Evolutionary conservation across 2,888 invertebrate species (phyloP), one percentile per base, ranked within the genome.

Genomic region (Ennomos fuscantarius): DNA sequence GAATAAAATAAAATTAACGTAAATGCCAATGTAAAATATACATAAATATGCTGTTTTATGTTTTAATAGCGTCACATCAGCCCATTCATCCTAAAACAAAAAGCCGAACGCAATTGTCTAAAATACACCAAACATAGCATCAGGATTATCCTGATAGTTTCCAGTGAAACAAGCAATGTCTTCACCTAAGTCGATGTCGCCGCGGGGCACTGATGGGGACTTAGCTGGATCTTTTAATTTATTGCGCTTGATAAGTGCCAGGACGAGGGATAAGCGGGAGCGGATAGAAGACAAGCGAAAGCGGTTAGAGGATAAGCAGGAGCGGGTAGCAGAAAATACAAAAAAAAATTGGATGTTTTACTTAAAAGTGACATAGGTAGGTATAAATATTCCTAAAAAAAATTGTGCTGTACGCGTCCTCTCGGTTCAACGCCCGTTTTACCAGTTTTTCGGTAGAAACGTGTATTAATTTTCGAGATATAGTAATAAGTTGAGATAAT

Each of bases 171-270:
- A 82, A 77, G 76, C 80, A 78, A 83, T 84, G 84, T 87, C 84
- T 84, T 84, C 77, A 79, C 76, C 78, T 81, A 81, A 81, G 82
- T 76, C 76, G 76, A 78, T 75, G 82, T 81, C 87, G 84, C 89
- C 83, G 82, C 86, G 84, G 87, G 89, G 87, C 78, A 79, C 83
- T 86, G 88, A 83, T 85, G 88, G 90, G 86, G 89, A 84, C 89
- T 91, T 91, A 89, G 86, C 85, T 81, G 87, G 88, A 91, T 89
- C 90, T 91, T 90, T 89, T 91, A 91, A 92, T 91, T 91, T 92
- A 91, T 92, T 84, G 90, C 88, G 65, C 72, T 65, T 73, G 75
- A 78, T 83, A 76, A 74, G 65, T 69, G 69, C 65, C 64, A 71
- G 73, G 55, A n/a, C 62, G 72, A 55, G 59, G 1, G 59, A 58